Base-by-base conservation (phyloP, 2,797 vertebrate species). In the Pygocentrus nattereri region DNA sequence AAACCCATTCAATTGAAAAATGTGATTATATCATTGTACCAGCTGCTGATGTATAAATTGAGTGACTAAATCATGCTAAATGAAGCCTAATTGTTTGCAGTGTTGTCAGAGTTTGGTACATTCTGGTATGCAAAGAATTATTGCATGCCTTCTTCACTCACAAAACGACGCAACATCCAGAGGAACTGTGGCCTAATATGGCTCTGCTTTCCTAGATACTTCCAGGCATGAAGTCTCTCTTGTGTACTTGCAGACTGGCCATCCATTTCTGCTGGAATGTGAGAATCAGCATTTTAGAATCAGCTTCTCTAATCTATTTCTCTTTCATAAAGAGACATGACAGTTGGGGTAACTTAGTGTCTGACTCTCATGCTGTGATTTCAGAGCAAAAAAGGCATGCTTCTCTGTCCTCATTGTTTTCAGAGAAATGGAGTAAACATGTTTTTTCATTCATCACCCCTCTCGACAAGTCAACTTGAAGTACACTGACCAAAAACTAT, bases 151-250 rank as follows among this genome's bases (percentile, higher is more conserved):
- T 91, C 87, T 88, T 91, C 89, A 74, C 82, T 44, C 77, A 34
- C 83, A 44, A 88, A 86, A 82, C 86, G 88, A 93, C 89, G 89
- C 86, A 88, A 87, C 87, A 81, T 88, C 78, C 83, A 88, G 83
- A 89, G 65, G 79, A 88, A 88, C 82, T 80, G 84, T 87, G 16
- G 84, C 92, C 92, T 92, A 93, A 94, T 94, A 94, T 92, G 93
- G 93, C 88, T 79, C 81, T 91, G 89, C 90, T 92, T 90, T 88
- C 90, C 87, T 88, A 88, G 85, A 84, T 82, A 88, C 89, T 83
- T 87, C 65, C 84, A 90, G 88, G 87, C 88, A 92, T 90, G 89
- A 91, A 86, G 89, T 88, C 88, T 90, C 88, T 90, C 90, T 74
- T 85, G 88, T 84, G 87, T 86, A 72, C 81, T 87, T 88, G 81